phyloP scores from a whole-genome alignment of 2,113 vertebrate species.

The Pituophis catenifer region DNA sequence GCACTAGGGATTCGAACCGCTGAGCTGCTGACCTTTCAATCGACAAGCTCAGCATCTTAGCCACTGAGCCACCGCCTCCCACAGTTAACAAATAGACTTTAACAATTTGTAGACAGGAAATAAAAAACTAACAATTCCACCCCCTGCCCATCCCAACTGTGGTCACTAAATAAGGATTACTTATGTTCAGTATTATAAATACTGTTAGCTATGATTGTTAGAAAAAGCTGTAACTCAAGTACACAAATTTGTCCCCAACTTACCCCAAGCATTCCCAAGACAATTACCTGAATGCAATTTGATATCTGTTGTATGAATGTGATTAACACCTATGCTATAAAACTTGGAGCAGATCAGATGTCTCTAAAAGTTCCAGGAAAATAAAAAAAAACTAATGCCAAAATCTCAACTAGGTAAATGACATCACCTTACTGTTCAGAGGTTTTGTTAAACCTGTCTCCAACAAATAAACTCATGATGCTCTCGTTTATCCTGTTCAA shows the following conservation, averaged over 20 bases:
- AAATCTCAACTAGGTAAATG: not conserved
- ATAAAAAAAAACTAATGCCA: conserved; percentile 5
- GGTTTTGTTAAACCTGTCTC: not conserved
- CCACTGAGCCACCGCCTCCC: too few relatives aligned
- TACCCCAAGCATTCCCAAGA: not conserved
- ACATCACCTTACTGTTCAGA: accelerated
- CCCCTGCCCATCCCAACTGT: not conserved
- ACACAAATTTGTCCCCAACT: not conserved
- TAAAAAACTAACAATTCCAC: not conserved
- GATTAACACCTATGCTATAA: not conserved
- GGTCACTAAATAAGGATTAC: not conserved
- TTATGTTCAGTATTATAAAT: not conserved
- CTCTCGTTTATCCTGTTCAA: not conserved
- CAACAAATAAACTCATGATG: not conserved
- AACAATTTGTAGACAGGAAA: not conserved
- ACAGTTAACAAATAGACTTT: not conserved
- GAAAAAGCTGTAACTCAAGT: not conserved
- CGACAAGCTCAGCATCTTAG: too few relatives aligned
- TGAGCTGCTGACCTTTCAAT: too few relatives aligned
- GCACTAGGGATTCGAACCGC: too few relatives aligned
- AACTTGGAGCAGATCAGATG: not conserved
- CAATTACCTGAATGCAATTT: not conserved
- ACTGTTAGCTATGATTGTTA: not conserved
- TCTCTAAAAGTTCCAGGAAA: not conserved
- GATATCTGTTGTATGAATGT: not conserved